Evolutionary conservation across 2,113 vertebrate genomes (phyloP).

Genomic region (Phaethon lepturus): DNA sequence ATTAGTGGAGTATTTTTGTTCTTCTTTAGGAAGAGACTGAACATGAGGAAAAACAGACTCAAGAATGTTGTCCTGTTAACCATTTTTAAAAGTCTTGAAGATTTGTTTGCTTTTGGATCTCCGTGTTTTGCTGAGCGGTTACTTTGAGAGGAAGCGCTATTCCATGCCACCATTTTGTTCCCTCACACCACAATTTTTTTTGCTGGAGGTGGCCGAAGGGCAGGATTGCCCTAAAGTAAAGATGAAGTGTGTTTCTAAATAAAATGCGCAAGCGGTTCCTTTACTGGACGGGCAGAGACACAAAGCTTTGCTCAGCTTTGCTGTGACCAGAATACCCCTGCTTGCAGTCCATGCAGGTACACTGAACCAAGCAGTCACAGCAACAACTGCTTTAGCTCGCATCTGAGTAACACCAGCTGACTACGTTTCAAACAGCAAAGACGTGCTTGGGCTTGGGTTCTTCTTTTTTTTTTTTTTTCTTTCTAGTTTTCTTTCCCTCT

Average conservation of each 20-base stretch:
- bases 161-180: background rate
- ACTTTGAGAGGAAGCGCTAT: background rate
- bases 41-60: background rate
- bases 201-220: background rate
- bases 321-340: background rate
- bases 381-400: background rate
- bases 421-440: background rate
- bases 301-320: background rate
- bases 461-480: too few relatives aligned
- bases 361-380: background rate
- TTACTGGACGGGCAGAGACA: background rate
- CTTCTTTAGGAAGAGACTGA: background rate
- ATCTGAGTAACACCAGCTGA: background rate
- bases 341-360: background rate
- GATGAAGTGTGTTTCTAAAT: background rate
- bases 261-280: background rate
- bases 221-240: background rate
- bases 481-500: conserved; percentile 14
- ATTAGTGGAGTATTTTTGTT: background rate
- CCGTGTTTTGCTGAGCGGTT: background rate
- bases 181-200: background rate
- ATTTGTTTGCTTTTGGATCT: background rate
- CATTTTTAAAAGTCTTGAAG: background rate
- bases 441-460: background rate
- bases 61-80: background rate